A percentile compares a stretch with the other conserved stretches of the same genome.
phyloP scores from a whole-genome alignment of 2,888 invertebrate genomes.

The Calameuta idolon region DNA sequence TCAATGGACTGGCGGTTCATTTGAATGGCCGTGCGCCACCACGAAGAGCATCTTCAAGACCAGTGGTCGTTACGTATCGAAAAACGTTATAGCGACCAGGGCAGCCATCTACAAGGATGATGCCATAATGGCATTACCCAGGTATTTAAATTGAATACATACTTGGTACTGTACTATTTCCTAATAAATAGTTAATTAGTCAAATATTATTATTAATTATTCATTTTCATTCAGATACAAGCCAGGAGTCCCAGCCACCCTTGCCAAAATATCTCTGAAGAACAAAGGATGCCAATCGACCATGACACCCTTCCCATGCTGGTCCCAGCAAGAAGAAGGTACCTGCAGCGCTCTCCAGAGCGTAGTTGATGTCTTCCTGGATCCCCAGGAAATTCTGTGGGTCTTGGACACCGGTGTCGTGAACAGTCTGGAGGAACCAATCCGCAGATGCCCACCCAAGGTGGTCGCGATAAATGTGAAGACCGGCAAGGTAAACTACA shows the following conservation, averaged over 20 bases:
- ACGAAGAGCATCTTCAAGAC: slow-evolving; percentile 72
- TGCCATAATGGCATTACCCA: slow-evolving; percentile 72
- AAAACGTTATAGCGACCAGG: slow-evolving; percentile 74
- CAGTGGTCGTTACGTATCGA: slow-evolving; percentile 71
- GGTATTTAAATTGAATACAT: slow-evolving; percentile 40
- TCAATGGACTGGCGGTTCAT: slow-evolving; percentile 63
- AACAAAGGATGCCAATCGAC: slow-evolving; percentile 67
- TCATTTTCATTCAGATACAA: slow-evolving; percentile 65
- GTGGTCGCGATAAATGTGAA: slow-evolving; percentile 72
- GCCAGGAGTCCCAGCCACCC: slow-evolving; percentile 73
- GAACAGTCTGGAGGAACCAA: slow-evolving; percentile 72
- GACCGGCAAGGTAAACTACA: slow-evolving; percentile 67
- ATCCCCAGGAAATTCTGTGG: slow-evolving; percentile 73
- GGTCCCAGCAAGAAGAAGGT: slow-evolving; percentile 79
- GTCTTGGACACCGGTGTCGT: slow-evolving; percentile 73
- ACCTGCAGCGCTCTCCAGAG: slow-evolving; percentile 78
- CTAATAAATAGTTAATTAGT: neutral
- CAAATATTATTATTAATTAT: neutral
- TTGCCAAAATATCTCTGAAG: slow-evolving; percentile 71
- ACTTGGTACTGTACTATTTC: neutral
- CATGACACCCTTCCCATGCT: slow-evolving; percentile 75
- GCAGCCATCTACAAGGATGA: slow-evolving; percentile 72
- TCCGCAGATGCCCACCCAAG: slow-evolving; percentile 72
- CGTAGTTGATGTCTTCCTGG: slow-evolving; percentile 75
- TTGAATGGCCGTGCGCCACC: slow-evolving; percentile 72